Percentiles rank a stretch among this genome's conserved stretches.
These are phyloP conservation scores for Callosobruchus maculatus DNA, from an alignment of 2,888 invertebrate species.

Conservation along the genomic window DNA sequence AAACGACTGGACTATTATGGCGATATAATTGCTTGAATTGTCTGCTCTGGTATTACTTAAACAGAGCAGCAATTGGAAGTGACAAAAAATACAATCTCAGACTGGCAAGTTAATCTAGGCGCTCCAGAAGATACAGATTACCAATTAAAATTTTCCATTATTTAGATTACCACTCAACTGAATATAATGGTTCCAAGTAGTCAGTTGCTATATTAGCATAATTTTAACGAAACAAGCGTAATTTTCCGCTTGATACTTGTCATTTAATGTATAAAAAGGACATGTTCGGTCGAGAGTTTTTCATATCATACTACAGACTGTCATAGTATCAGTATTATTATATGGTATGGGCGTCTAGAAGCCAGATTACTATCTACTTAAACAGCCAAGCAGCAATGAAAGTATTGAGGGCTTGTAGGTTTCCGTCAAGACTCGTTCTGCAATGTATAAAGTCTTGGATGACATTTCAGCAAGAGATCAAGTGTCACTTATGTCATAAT, in stretches of 20 bases:
- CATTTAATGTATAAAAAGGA: background rate
- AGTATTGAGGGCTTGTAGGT: too few relatives aligned
- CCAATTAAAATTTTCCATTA: background rate
- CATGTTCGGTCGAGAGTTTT: too few relatives aligned
- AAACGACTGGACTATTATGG: background rate
- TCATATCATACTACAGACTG: too few relatives aligned
- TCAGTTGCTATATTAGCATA: background rate
- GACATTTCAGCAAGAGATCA: too few relatives aligned
- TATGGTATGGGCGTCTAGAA: too few relatives aligned
- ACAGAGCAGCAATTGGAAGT: background rate
- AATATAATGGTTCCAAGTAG: background rate
- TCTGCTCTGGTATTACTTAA: background rate
- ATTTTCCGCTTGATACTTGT: background rate
- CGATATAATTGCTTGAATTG: background rate
- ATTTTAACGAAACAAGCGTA: background rate
- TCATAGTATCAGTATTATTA: too few relatives aligned
- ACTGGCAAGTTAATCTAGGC: background rate
- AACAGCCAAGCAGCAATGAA: too few relatives aligned
- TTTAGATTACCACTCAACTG: background rate
- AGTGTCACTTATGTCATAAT: too few relatives aligned
- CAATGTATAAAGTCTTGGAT: too few relatives aligned
- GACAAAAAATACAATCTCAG: background rate
- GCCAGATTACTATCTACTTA: too few relatives aligned
- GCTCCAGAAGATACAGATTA: background rate
- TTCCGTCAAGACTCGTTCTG: too few relatives aligned